phyloP scores from a whole-genome alignment of 2,888 invertebrate species.

The Tipula confusa region DNA sequence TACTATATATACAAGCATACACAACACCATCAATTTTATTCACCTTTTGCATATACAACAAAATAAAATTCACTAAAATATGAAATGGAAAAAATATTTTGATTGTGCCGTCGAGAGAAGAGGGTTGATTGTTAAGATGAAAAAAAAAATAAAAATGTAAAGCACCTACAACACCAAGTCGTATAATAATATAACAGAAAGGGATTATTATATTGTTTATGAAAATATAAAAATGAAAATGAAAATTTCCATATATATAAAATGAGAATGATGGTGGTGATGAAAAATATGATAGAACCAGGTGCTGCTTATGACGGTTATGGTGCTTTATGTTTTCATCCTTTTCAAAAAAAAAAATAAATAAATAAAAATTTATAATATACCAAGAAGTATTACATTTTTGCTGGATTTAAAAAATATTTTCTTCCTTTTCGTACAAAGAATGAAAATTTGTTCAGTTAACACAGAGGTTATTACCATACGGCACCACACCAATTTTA shows the following conservation, averaged over 20 bases:
- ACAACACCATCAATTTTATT: background rate
- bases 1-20: background rate
- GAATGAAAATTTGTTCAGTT: background rate
- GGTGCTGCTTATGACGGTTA: conserved; percentile 12
- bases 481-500: background rate
- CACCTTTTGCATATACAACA: background rate
- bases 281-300: conserved; percentile 12
- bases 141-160: background rate
- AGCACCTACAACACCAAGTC: background rate
- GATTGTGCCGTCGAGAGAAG: background rate
- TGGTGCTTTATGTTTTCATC: conserved; percentile 20
- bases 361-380: background rate
- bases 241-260: background rate
- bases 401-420: background rate
- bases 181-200: background rate
- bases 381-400: background rate
- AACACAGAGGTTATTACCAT: conserved; percentile 12
- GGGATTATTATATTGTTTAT: conserved; percentile 15
- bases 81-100: background rate
- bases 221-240: background rate
- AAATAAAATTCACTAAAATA: background rate
- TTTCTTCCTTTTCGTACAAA: background rate
- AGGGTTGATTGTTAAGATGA: conserved; percentile 13
- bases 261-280: conserved; percentile 15
- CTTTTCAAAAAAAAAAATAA: too few species aligned